Evolutionary conservation across 92 coral and sea anemone genomes (phyloP).

Genomic region (Ricordea florida): DNA sequence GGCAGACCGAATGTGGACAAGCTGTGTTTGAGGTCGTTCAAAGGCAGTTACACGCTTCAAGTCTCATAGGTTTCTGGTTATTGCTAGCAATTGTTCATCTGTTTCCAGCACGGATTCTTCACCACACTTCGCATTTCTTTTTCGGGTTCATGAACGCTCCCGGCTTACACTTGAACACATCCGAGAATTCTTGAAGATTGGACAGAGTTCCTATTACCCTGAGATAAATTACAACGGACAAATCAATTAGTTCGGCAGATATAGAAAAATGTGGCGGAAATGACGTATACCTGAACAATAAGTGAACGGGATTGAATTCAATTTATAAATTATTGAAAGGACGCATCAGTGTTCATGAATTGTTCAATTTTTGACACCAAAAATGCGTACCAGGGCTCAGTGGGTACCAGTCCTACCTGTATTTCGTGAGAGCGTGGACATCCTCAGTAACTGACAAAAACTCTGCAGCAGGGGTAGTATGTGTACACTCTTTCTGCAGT

Average conservation of each 20-base stretch:
- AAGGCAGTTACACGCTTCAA: too few species aligned
- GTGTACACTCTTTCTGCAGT: slow-evolving; percentile 95
- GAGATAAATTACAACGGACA: not conserved
- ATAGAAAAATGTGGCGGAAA: not conserved
- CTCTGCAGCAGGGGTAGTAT: slow-evolving; percentile 83
- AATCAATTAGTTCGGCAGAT: not conserved
- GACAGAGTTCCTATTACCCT: slow-evolving; percentile 79
- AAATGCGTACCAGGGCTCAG: not conserved
- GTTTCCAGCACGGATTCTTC: not conserved
- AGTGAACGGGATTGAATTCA: too few species aligned
- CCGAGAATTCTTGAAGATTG: slow-evolving; percentile 56
- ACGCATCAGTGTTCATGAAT: not conserved
- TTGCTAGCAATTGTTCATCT: too few species aligned
- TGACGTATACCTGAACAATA: too few species aligned
- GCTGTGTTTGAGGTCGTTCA: too few species aligned
- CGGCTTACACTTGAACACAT: slow-evolving; percentile 64
- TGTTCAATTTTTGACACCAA: not conserved
- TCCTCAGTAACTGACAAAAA: slow-evolving; percentile 91
- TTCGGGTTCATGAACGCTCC: slow-evolving; percentile 72
- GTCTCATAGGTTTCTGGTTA: too few species aligned
- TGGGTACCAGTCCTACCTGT: slow-evolving; percentile 67
- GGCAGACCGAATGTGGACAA: too few species aligned
- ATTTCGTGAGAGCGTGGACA: slow-evolving; percentile 93
- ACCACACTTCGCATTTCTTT: slow-evolving; percentile 74
- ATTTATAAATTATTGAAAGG: too few species aligned